A percentile compares a stretch with the other conserved stretches of the same genome.
Evolutionary conservation across 2,888 invertebrate species (phyloP).

Genomic region (Drosophila aldrichi): DNA sequence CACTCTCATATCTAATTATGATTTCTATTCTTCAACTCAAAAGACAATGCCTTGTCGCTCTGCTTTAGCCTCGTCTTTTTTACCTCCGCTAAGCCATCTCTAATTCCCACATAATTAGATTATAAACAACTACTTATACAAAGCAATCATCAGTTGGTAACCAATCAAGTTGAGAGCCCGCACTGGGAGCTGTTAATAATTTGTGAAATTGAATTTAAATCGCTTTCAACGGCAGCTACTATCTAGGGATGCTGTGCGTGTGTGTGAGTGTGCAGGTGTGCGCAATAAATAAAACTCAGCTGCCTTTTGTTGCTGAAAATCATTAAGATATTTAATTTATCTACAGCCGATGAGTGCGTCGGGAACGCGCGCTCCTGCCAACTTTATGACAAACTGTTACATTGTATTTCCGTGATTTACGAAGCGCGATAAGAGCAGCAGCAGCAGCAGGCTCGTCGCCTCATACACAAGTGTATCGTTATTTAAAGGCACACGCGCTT

Average conservation of each 20-base stretch:
- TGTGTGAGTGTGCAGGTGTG: not conserved
- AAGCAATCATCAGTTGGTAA: conserved; percentile 3
- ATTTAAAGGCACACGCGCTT: conserved; percentile 55
- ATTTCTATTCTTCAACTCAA: not conserved
- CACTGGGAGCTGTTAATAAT: conserved; percentile 17
- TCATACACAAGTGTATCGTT: conserved; percentile 61
- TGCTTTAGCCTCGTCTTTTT: not conserved
- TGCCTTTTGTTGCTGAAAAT: conserved; percentile 61
- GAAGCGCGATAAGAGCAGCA: conserved; percentile 57
- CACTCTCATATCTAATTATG: too few relatives aligned
- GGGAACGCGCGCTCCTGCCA: conserved; percentile 34
- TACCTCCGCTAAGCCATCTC: not conserved
- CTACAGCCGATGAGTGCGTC: conserved; percentile 24
- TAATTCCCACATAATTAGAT: not conserved
- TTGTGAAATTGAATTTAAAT: conserved; percentile 37
- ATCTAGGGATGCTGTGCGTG: conserved; percentile 14
- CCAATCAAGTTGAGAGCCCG: not conserved
- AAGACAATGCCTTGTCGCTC: not conserved
- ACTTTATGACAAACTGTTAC: conserved; percentile 70
- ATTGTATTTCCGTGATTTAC: conserved; percentile 67
- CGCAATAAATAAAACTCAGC: conserved; percentile 48
- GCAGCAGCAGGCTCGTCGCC: conserved; percentile 35
- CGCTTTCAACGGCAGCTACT: conserved; percentile 14
- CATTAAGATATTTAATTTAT: conserved; percentile 67
- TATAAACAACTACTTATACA: not conserved